Evolutionary conservation across 2,113 vertebrate species (phyloP), one percentile per base, ranked within the genome.

Genomic region (Melospiza melodia): DNA sequence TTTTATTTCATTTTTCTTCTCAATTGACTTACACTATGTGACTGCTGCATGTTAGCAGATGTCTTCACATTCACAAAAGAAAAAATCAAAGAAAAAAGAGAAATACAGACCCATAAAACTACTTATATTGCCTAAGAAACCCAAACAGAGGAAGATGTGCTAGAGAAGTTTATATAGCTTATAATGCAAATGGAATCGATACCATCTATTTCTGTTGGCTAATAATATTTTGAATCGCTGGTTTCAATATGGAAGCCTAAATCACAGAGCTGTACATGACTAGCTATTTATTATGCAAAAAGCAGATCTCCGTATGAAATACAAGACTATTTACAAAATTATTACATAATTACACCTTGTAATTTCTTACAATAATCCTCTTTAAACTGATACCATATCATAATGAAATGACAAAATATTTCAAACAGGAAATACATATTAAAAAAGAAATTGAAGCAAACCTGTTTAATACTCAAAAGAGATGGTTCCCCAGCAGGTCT

Each of bases 391-490:
- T 15, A 76, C 20, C 7, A 5, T 22, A 55, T 10, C 37, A 52
- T 31, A 81, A 87, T 0, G 4, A 84, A 78, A 78, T 33, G 7
- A 83, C 22, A 57, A 81, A 51, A 57, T 62, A 77, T 39, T 79
- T 83, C 35, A 62, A 86, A 41, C 4, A 93, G 52, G 6, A 75
- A 91, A 49, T 17, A 49, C 6, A 15, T 31, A 43, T 31, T 13
- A 15, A n/a, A 75, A 86, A 59, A 57, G 22, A 15, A 88, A 23
- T 31, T 71, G 69, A 93, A 63, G 81, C 98, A 84, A 87, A 99
- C 99, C 99, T 99, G 99, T 96, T 99, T 99, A 97, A 99, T 99
- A 87, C 99, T 99, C 98, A 99, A 96, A 91, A 99, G 98, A 6
- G 99, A 99, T 0, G 99, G 99, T 68, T 99, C 99, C 68, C 99